Percentiles rank a stretch among this genome's conserved stretches.
phyloP scores from a whole-genome alignment of 2,888 invertebrate genomes.

The Tipula helvola region DNA sequence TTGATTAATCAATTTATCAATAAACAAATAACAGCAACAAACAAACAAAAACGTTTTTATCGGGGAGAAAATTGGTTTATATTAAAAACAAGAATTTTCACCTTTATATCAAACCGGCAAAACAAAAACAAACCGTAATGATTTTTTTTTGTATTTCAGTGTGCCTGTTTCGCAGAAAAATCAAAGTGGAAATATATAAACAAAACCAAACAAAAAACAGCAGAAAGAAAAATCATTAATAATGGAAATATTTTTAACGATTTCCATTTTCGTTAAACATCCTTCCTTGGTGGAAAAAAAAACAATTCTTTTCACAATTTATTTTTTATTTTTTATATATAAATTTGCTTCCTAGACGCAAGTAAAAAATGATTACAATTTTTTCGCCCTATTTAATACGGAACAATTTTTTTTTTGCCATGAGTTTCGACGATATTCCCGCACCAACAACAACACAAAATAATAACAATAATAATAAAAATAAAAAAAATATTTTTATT shows the following conservation, averaged over 20 bases:
- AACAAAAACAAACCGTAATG: neutral
- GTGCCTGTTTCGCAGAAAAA: neutral
- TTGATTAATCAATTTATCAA: constrained; percentile 4
- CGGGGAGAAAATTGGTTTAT: neutral
- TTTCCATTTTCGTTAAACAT: neutral
- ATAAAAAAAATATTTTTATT: neutral
- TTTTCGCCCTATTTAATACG: constrained; percentile 9
- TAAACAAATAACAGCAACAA: neutral
- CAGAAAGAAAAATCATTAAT: neutral
- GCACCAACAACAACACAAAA: neutral
- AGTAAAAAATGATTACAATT: constrained; percentile 7
- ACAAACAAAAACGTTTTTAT: neutral
- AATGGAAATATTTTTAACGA: neutral
- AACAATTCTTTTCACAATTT: neutral
- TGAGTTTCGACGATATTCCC: neutral
- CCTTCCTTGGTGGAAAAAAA: neutral
- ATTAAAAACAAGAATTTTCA: neutral
- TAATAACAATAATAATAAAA: neutral
- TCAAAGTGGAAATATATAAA: neutral
- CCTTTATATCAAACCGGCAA: neutral
- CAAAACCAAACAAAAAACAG: neutral
- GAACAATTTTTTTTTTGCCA: neutral
- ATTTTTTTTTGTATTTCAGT: neutral
- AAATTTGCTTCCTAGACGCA: constrained; percentile 4
- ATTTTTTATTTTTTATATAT: neutral